Base-by-base conservation (phyloP, 2,113 vertebrate genomes). In the Ictidomys tridecemlineatus region DNA sequence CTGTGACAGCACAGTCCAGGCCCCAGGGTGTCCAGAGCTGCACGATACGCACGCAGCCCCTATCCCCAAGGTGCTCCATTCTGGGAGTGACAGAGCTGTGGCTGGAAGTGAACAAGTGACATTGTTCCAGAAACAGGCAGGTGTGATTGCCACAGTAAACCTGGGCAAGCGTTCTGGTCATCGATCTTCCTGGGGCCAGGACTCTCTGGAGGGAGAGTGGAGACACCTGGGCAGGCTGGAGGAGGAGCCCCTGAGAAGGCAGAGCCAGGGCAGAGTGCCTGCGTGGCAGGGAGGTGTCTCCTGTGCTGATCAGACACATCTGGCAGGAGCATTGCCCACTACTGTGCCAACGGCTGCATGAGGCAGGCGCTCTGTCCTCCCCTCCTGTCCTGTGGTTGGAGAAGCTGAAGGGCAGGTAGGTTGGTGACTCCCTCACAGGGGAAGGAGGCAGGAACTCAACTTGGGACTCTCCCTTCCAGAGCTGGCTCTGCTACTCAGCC, bases 251-350 rank as follows among this genome's bases (percentile, higher is more conserved):
- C 37, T 61, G 20, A 1, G 18, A 7, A 34, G 5, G 48, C 0
- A 0, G 32, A 26, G 8, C 22, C 37, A 9, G 51, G 4, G 18
- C 2, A 20, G 30, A 24, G 72, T n/a, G 30, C 83, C 32, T 24
- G 56, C 17, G 37, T 10, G 12, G 8, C 1, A 2, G 9, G 1
- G 9, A 4, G 22, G 11, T 6, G 10, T 6, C 2, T 0, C 18
- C 18, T 8, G 32, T 12, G 24, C 48, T 7, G 12, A 6, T 20
- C 37, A 16, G 17, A 5, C 17, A 51, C 24, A 30, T 8, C 0
- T 4, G 17, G 58, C 42, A 20, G 2, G 2, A 2, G 6, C 4
- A 37, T 26, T 17, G 28, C 69, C 39, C 1, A 5, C 5, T 26
- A 4, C 34, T 8, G 2, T 4, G 30, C 16, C 53, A 72, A 4